Base-by-base conservation (phyloP, 92 coral and sea anemone genomes). In the Muricea muricata region DNA sequence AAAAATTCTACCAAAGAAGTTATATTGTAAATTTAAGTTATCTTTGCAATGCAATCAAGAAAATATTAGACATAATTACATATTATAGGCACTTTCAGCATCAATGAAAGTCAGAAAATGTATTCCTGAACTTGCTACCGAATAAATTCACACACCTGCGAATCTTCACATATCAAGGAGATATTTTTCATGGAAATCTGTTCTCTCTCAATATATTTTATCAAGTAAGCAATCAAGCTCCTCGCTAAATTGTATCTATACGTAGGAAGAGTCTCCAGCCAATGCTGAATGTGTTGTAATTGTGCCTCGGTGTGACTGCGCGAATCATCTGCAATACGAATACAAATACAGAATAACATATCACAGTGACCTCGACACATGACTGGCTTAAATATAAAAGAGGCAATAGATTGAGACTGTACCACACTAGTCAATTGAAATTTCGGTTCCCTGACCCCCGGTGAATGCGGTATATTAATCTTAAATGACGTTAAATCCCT, bases 281-380 rank as follows among this genome's bases (percentile, higher is more conserved):
- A 65, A 60, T 81, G 93, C 89, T 97, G 99, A 48, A 97, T 93
- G 84, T 93, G 94, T 47, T 90, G 98, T 25, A 97, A 66, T 65
- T 97, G 99, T 11, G 97, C 91, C 21, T 97, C 99, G 25, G 83
- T 86, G 6, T 91, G 81, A 71, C 87, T 88, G 78, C 97, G 92
- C 45, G 93, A 94, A 83, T 97, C 93, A 74, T 86, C 99, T 96
- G 58, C 6, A 34, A 88, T 21, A 29, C 23, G 37, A 50, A 82
- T 1, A 10, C 9, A 32, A 72, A n/a, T n/a, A n/a, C n/a, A n/a
- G n/a, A n/a, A n/a, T n/a, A n/a, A 6, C 42, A 24, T 34, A 37
- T 37, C 4, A 37, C 9, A 37, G 42, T 37, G 42, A 37, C 42
- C 4, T n/a, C n/a, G n/a, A n/a, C n/a, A n/a, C n/a, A n/a, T n/a